Percentiles rank a stretch among this genome's conserved stretches.
Conservation (phyloP, 2,113 vertebrate genomes). For the Phalacrocorax pelagicus region DNA sequence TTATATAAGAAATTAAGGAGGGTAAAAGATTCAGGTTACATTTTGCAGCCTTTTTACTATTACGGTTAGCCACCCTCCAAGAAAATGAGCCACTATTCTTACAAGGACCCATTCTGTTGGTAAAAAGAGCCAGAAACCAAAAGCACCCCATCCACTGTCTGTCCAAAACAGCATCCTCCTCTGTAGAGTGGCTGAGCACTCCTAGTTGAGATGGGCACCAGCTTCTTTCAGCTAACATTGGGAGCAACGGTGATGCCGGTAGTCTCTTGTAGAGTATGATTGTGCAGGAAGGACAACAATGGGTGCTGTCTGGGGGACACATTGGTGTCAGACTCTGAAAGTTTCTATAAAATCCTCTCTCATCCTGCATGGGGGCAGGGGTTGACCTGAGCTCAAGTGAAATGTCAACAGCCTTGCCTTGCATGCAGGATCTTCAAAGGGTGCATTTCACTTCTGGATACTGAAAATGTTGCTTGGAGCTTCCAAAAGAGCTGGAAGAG, state of each 20-base stretch:
- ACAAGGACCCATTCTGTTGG: neutral
- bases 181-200: neutral
- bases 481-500: neutral
- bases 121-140: neutral
- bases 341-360: neutral
- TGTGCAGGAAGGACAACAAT: accelerated
- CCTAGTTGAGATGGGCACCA: neutral
- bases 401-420: neutral
- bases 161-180: accelerated
- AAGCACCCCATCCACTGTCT: accelerated
- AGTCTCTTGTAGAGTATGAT: neutral
- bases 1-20: neutral
- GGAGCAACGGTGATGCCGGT: neutral
- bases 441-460: neutral
- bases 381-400: neutral
- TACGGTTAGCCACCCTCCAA: neutral
- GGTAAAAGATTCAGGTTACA: neutral
- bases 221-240: neutral
- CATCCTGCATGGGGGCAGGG: neutral
- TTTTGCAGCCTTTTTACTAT: neutral
- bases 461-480: neutral
- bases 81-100: neutral
- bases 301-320: accelerated
- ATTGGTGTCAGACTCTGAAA: neutral
- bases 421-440: neutral